phyloP scores from a whole-genome alignment of 2,888 invertebrate genomes.

The Archaeoteleia sp. region DNA sequence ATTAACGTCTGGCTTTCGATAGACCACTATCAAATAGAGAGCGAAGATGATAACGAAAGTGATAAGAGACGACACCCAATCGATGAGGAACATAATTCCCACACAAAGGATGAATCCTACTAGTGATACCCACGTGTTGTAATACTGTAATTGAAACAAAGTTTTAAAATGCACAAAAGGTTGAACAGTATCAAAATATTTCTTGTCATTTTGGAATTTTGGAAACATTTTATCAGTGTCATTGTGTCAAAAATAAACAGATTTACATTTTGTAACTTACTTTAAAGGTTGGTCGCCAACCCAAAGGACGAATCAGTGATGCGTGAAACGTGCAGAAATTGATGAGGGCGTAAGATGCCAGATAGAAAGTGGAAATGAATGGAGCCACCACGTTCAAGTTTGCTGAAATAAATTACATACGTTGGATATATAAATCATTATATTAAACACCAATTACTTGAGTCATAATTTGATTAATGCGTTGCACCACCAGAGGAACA shows the following conservation, averaged over 20 bases:
- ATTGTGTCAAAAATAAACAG: no score
- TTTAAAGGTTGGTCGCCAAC: constrained; percentile 93
- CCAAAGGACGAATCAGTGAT: constrained; percentile 88
- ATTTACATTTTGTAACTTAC: constrained; percentile 87
- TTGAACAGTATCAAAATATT: no score
- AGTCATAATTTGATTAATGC: no score
- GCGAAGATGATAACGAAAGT: constrained; percentile 92
- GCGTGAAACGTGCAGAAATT: constrained; percentile 98
- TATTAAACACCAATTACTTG: neutral
- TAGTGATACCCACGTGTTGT: constrained; percentile 93
- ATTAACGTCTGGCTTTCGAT: constrained; percentile 96
- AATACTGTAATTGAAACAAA: constrained; percentile 81
- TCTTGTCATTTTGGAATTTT: no score
- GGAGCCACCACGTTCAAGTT: constrained; percentile 93
- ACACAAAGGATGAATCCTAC: constrained; percentile 89
- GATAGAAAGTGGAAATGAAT: constrained; percentile 95
- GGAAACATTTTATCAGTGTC: no score
- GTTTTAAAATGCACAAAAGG: no score
- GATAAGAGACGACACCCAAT: constrained; percentile 93
- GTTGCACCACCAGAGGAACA: no score
- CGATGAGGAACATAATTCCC: constrained; percentile 95
- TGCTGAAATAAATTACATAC: constrained; percentile 76
- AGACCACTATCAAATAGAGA: constrained; percentile 93
- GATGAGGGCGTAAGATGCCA: constrained; percentile 94
- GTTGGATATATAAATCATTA: neutral